Conservation (phyloP, 2,888 invertebrate genomes). For the Trachelus stipa region DNA sequence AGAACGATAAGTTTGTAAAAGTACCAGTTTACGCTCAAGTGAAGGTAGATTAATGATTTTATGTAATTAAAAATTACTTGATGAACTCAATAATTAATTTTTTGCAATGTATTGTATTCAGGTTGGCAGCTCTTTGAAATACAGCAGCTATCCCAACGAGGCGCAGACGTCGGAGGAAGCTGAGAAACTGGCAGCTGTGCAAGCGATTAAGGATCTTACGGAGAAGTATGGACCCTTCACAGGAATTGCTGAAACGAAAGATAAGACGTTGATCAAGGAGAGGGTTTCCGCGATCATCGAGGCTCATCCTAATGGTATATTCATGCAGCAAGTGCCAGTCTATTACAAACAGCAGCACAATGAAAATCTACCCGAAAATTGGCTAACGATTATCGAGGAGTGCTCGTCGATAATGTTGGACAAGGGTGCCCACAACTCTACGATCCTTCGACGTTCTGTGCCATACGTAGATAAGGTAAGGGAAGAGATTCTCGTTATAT, state of each 20-base stretch:
- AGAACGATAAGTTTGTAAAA: conserved; percentile 13
- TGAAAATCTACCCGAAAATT: conserved; percentile 77
- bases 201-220: conserved; percentile 61
- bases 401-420: conserved; percentile 71
- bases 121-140: conserved; percentile 56
- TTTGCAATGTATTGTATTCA: conserved; percentile 24
- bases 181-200: conserved; percentile 61
- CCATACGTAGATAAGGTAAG: conserved; percentile 33
- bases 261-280: conserved; percentile 47
- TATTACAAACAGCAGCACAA: conserved; percentile 72
- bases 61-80: not conserved
- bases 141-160: conserved; percentile 67
- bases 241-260: conserved; percentile 33
- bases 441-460: conserved; percentile 61
- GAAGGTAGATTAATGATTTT: conserved; percentile 27
- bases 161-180: conserved; percentile 61
- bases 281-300: conserved; percentile 66
- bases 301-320: conserved; percentile 67
- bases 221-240: conserved; percentile 48
- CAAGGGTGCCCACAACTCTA: conserved; percentile 68
- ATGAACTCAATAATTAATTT: not conserved
- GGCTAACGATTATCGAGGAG: conserved; percentile 74
- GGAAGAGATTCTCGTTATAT: not conserved
- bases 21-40: conserved; percentile 37
- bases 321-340: conserved; percentile 67